Conservation (phyloP, 2,113 vertebrate species). For the Salvelinus fontinalis region DNA sequence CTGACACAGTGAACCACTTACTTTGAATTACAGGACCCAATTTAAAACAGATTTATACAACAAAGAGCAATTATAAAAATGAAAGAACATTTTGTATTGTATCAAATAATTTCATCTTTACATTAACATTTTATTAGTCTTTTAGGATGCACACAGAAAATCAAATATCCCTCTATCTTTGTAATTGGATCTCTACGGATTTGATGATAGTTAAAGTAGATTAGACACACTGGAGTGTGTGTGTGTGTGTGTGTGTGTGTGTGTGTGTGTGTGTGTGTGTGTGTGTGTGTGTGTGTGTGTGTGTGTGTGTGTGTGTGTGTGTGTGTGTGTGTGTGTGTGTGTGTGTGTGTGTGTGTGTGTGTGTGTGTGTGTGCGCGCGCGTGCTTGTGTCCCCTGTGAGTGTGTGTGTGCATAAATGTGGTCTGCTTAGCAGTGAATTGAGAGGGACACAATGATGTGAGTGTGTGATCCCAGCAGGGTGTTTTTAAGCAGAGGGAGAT, state of each 20-base stretch:
- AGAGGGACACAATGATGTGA: not conserved
- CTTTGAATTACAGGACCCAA: slow-evolving; percentile 24
- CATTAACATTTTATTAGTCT: slow-evolving; percentile 75
- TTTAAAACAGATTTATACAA: slow-evolving; percentile 47
- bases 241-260: too few species aligned
- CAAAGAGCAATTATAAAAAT: slow-evolving; percentile 65
- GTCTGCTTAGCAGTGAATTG: not conserved
- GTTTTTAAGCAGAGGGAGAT: slow-evolving; percentile 66
- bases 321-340: too few species aligned
- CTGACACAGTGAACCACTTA: slow-evolving; percentile 33
- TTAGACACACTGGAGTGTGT: slow-evolving; percentile 52
- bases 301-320: not conserved
- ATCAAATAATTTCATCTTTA: slow-evolving; percentile 73
- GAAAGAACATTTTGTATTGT: slow-evolving; percentile 69
- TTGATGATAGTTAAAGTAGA: slow-evolving; percentile 73
- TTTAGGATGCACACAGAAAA: slow-evolving; percentile 70
- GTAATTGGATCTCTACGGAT: slow-evolving; percentile 74
- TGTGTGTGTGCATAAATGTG: not conserved
- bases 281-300: not conserved
- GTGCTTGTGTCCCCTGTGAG: not conserved
- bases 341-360: too few species aligned
- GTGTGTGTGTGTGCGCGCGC: too few species aligned
- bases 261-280: not conserved
- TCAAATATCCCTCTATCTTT: slow-evolving; percentile 74
- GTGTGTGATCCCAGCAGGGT: not conserved